Evolutionary conservation across 2,888 invertebrate species (phyloP).

Genomic region (Rhogogaster chlorosoma): DNA sequence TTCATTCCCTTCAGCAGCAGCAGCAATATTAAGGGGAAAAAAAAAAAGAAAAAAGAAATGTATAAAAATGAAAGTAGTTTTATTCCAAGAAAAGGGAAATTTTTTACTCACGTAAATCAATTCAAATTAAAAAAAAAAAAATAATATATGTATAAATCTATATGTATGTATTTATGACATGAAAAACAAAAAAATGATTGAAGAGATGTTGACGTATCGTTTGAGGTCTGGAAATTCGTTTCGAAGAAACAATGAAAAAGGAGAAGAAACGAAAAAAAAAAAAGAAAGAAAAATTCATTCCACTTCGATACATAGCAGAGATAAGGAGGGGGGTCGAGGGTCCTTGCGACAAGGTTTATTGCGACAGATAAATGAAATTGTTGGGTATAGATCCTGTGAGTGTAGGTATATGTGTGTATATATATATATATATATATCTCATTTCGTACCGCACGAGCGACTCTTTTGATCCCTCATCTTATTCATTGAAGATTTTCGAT

Average conservation of each 20-base stretch:
- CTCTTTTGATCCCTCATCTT: constrained; percentile 38
- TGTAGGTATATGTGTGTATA: not conserved
- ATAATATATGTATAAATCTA: no score
- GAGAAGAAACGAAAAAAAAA: not conserved
- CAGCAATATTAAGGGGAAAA: not conserved
- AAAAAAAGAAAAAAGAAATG: not conserved
- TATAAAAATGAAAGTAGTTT: no score
- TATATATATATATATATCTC: not conserved
- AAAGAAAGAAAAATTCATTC: constrained; percentile 6
- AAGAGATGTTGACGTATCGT: not conserved
- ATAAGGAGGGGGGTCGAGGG: constrained; percentile 2
- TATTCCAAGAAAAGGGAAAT: no score
- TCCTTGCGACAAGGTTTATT: constrained; percentile 33
- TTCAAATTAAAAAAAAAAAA: not conserved
- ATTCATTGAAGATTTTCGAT: constrained; percentile 33
- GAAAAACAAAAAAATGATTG: not conserved
- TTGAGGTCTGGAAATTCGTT: not conserved
- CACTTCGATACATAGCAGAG: not conserved
- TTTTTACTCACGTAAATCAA: not conserved
- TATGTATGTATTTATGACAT: no score
- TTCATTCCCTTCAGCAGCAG: not conserved
- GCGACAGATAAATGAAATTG: constrained; percentile 45
- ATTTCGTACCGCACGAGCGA: constrained; percentile 30
- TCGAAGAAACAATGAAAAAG: not conserved
- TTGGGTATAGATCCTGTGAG: constrained; percentile 13